Evolutionary conservation across 2,888 invertebrate genomes (phyloP).

Genomic region (Metopia argyrocephala): DNA sequence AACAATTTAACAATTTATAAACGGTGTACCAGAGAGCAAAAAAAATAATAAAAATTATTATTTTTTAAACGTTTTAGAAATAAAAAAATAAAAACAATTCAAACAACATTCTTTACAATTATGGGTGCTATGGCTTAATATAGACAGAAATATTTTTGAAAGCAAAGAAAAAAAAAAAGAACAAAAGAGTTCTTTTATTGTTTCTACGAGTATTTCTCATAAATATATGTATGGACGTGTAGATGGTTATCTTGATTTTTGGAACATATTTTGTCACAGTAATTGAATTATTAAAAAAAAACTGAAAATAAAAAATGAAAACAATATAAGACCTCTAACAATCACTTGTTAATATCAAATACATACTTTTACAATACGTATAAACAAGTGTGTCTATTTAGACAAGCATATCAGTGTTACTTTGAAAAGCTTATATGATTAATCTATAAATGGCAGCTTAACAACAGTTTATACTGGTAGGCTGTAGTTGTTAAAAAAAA

Average conservation of each 20-base stretch:
- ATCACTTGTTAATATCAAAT: constrained; percentile 10
- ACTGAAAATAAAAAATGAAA: constrained; percentile 3
- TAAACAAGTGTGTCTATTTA: not conserved
- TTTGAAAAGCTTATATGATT: not conserved
- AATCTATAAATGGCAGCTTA: too few relatives aligned
- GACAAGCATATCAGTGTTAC: not conserved
- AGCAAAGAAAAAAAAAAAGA: constrained; percentile 25
- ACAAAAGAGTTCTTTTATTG: constrained; percentile 56
- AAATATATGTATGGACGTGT: not conserved
- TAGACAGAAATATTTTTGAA: constrained; percentile 29
- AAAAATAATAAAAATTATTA: constrained; percentile 32
- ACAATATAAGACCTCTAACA: constrained; percentile 1
- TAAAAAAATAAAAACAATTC: too few relatives aligned
- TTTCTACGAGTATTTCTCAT: constrained; percentile 37
- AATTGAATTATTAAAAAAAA: not conserved
- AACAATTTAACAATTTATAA: not conserved
- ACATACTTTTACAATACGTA: not conserved
- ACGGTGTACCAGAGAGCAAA: not conserved
- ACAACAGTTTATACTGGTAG: too few relatives aligned
- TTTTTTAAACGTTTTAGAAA: constrained; percentile 33
- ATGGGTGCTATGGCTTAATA: not conserved
- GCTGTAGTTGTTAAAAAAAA: too few relatives aligned
- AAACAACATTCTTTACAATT: constrained; percentile 25
- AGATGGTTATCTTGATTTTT: constrained; percentile 32
- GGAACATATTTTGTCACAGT: constrained; percentile 27